Base-by-base conservation (phyloP, 2,797 vertebrate genomes). In the Cryptoblepharus egeriae region DNA sequence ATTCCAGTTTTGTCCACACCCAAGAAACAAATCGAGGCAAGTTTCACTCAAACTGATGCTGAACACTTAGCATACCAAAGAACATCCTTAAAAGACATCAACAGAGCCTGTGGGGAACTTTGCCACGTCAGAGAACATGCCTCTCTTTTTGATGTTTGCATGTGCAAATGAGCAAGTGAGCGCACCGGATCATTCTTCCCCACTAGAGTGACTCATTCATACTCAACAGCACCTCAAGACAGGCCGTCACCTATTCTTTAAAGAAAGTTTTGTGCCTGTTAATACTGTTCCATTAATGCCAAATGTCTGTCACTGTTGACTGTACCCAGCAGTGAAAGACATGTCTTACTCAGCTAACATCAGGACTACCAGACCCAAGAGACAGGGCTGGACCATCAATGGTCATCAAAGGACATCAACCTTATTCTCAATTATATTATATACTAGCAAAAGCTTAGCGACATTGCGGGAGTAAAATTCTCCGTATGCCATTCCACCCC, bases 11-110 rank as follows among this genome's bases (percentile, higher is more conserved):
- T 55, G 35, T 79, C 86, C 75, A 69, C 88, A 87, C 81, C 87
- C 86, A 86, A 85, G 87, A 80, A 92, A 91, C 81, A 87, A 79
- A 83, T 82, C n/a, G 79, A 85, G 84, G 10, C 60, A 77, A 63
- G 75, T 87, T 85, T 83, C 78, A 84, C 79, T 69, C 26, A 80
- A 65, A 39, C n/a, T n/a, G n/a, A n/a, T 65, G 69, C 68, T 79
- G 88, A 89, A 71, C 26, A 35, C 77, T n/a, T n/a, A n/a, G n/a
- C n/a, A n/a, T n/a, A n/a, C n/a, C 84, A 85, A 68, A 77, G 42
- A 32, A 80, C 1, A 18, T 57, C 26, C 52, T 18, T 64, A 20
- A 63, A 1, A 49, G 8, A 7, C 65, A 82, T 79, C 84, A 32
- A 32, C 18, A 11, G 70, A 37, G 9, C 2, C 15, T n/a, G 82